These are phyloP conservation scores for Thomomys bottae DNA, from an alignment of 2,113 vertebrate species.

Conservation along the genomic window DNA sequence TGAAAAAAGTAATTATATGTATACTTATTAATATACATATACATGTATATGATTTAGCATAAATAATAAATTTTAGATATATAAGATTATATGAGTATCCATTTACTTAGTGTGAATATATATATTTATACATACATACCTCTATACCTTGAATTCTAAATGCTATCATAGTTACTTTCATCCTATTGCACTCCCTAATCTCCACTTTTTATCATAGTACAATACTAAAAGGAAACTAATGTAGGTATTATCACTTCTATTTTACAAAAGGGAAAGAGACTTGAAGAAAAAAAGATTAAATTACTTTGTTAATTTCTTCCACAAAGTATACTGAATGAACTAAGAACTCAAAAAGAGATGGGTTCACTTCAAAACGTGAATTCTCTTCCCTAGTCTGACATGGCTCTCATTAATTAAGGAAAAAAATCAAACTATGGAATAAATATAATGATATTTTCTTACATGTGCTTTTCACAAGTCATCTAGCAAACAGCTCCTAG, in stretches of 20 bases:
- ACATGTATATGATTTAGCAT: too few species aligned
- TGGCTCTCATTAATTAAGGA: neutral
- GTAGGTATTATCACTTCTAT: neutral
- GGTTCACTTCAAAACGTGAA: neutral
- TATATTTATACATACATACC: neutral
- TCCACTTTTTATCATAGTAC: neutral
- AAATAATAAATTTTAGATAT: too few species aligned
- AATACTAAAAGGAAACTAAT: neutral
- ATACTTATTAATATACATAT: too few species aligned
- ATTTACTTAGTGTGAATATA: too few species aligned
- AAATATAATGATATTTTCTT: slow-evolving; percentile 40
- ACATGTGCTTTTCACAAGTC: neutral
- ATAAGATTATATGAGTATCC: too few species aligned
- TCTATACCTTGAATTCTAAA: neutral
- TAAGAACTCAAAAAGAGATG: neutral
- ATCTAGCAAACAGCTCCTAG: neutral
- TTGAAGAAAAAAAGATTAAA: neutral
- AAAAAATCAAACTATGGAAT: slow-evolving; percentile 1
- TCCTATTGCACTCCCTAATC: neutral
- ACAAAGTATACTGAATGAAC: neutral
- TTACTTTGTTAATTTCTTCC: neutral
- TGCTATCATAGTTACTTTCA: neutral
- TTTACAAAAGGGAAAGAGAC: neutral
- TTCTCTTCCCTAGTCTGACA: neutral
- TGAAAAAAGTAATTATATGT: neutral